A percentile compares a stretch with the other conserved stretches of the same genome.
Evolutionary conservation across 2,113 vertebrate species (phyloP).

Genomic region (Thermophis baileyi): DNA sequence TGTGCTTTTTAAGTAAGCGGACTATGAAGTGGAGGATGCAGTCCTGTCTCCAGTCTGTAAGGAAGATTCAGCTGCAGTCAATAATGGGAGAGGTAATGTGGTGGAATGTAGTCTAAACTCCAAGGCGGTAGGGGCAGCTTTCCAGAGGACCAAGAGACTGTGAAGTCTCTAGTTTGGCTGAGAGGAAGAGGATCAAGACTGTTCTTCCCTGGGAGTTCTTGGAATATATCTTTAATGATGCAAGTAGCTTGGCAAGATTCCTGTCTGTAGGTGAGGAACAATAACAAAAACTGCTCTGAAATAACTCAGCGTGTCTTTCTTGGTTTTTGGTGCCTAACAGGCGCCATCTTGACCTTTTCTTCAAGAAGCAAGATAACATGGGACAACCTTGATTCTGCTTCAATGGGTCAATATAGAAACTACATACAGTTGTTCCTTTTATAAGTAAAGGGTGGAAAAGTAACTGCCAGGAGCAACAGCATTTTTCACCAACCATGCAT

Average conservation of each 20-base stretch:
- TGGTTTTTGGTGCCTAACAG: neutral
- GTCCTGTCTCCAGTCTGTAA: neutral
- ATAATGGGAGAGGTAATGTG: neutral
- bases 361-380: neutral
- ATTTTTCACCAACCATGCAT: slow-evolving; percentile 40
- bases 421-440: neutral
- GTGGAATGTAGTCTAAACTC: neutral
- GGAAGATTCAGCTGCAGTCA: neutral
- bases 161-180: neutral
- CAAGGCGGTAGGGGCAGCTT: neutral
- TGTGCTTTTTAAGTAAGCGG: neutral
- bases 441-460: neutral
- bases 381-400: neutral
- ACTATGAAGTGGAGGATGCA: neutral
- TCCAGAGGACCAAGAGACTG: neutral
- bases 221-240: neutral
- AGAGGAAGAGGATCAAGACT: neutral
- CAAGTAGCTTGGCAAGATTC: neutral
- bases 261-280: neutral
- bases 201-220: neutral
- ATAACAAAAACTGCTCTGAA: neutral
- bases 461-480: neutral
- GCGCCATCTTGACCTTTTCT: neutral
- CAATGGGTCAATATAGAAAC: neutral
- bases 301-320: neutral